Conservation (phyloP, 2,888 invertebrate genomes). For the Cyclophora albipunctata region DNA sequence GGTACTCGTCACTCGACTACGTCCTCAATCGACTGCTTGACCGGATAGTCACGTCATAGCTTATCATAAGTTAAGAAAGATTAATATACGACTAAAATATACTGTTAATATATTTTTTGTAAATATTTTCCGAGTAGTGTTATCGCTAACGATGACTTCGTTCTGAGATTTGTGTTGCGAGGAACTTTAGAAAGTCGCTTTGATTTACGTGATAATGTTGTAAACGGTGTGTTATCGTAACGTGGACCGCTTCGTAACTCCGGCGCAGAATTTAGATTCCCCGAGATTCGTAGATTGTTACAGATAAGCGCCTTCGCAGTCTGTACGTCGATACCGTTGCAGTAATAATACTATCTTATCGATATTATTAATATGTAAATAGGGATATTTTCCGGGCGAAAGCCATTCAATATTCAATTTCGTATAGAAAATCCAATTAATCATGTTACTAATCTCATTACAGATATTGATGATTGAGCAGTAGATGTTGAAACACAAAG, state of each 20-base stretch:
- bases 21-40: slow-evolving; percentile 11
- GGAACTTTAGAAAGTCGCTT: slow-evolving; percentile 30
- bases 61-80: slow-evolving; percentile 50
- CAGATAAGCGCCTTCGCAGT: slow-evolving; percentile 27
- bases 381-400: slow-evolving; percentile 16
- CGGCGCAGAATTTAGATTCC: slow-evolving; percentile 48
- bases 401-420: slow-evolving; percentile 39
- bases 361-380: slow-evolving; percentile 14
- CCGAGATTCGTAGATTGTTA: slow-evolving; percentile 40
- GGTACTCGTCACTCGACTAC: not conserved
- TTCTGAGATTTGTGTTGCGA: slow-evolving; percentile 44
- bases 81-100: slow-evolving; percentile 54
- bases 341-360: slow-evolving; percentile 20
- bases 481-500: slow-evolving; percentile 47
- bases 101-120: slow-evolving; percentile 58
- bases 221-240: slow-evolving; percentile 25
- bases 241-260: slow-evolving; percentile 28
- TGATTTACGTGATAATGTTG: slow-evolving; percentile 36
- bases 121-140: slow-evolving; percentile 49
- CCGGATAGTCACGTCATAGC: slow-evolving; percentile 58
- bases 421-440: slow-evolving; percentile 45
- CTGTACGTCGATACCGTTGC: not conserved
- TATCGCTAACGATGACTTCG: slow-evolving; percentile 35
- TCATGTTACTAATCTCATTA: slow-evolving; percentile 53
- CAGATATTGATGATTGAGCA: slow-evolving; percentile 52